A percentile compares a stretch with the other conserved stretches of the same genome.
Evolutionary conservation across 1,140 invertebrate genomes (phyloP).

Genomic region (Heliconius congener): DNA sequence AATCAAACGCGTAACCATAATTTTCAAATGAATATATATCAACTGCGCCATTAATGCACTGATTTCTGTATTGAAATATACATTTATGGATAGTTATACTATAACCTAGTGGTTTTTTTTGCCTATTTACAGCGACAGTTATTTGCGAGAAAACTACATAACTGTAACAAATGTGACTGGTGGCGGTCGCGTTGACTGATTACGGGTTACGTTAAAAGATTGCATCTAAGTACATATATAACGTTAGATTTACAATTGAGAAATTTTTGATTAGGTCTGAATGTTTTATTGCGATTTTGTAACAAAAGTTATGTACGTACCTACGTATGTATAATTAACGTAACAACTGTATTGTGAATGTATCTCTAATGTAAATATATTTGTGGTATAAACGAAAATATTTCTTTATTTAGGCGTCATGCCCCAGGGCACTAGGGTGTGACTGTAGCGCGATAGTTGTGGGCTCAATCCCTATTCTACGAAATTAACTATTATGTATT

Average conservation of each 20-base stretch:
- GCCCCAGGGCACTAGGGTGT: too few species aligned
- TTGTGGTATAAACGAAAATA: too few species aligned
- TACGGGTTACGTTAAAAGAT: conserved; percentile 46
- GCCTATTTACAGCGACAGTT: conserved; percentile 55
- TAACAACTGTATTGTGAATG: too few species aligned
- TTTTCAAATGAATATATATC: not conserved
- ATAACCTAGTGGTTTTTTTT: not conserved
- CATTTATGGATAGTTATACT: not conserved
- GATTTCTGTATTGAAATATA: not conserved
- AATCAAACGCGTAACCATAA: not conserved
- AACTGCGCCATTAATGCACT: not conserved
- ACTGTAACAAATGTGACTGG: conserved; percentile 59
- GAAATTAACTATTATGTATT: too few species aligned
- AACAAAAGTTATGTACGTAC: too few species aligned
- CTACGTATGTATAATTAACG: too few species aligned
- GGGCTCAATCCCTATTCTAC: too few species aligned
- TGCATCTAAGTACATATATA: conserved; percentile 22
- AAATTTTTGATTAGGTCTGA: not conserved
- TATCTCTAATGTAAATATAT: too few species aligned
- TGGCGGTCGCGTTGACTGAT: conserved; percentile 58
- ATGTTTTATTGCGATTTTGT: not conserved
- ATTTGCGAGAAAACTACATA: conserved; percentile 66
- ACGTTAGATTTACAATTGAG: conserved; percentile 14
- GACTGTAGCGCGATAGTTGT: too few species aligned
- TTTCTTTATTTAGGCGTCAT: too few species aligned